Base-by-base conservation (phyloP, 1,140 invertebrate species). In the Oscheius sp. region DNA sequence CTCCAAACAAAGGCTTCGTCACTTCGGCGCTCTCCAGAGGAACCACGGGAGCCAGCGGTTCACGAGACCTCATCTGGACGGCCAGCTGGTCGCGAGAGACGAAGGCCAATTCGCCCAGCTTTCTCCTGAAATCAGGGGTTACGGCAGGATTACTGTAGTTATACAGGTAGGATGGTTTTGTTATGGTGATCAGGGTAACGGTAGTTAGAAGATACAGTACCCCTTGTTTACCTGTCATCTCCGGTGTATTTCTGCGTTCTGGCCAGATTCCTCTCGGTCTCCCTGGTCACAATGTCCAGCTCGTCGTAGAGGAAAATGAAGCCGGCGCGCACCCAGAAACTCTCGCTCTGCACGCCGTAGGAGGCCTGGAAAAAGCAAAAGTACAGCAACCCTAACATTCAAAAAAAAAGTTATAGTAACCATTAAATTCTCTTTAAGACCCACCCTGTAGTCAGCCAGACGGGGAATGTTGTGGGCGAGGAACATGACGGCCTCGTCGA, bases 61-160 rank as follows among this genome's bases (percentile, higher is more conserved):
- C 61, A 29, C 15, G 36, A 0, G 71, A 68, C n/a, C 83, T 32
- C 7, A 83, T 35, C 36, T 83, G 81, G 2, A 67, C 73, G 2
- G 76, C 73, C 18, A 80, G 59, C 63, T 81, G 59, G 70, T 83
- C 82, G 29, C 82, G 68, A 34, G 74, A 63, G 2, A 80, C 80
- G 63, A 83, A 83, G 15, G 76, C 74, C 13, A 83, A 63, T 64
- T 83, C 82, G 10, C 82, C 82, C 13, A 84, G 70, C 45, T 77
- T 74, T 23, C 80, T 70, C 49, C 80, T 76, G 52, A 31, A 75
- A 20, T 13, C n/a, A n/a, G 35, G 10, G 38, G 10, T 42, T 42
- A 42, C 10, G 10, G 10, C n/a, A 10, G n/a, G n/a, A 42, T 42
- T 42, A 10, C 38, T 42, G 38, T 42, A 42, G n/a, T 10, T 42